Evolutionary conservation across 2,113 vertebrate species (phyloP).

Genomic region (Pollachius pollachius): DNA sequence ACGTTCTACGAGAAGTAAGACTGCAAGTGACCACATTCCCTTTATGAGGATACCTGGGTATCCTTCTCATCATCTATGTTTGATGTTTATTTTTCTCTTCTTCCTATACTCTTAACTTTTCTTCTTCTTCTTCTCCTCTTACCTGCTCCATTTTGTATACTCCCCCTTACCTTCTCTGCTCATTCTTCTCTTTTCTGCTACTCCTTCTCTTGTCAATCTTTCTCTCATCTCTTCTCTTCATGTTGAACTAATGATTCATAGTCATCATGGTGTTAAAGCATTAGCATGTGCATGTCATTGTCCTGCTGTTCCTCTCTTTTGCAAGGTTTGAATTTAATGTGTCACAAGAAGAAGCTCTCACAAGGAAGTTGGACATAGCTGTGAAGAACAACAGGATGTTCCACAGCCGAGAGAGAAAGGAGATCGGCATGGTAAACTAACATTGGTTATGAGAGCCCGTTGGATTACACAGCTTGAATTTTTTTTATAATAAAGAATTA

Average conservation of each 20-base stretch:
- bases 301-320: not conserved
- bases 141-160: not conserved
- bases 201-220: too few relatives aligned
- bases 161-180: not conserved
- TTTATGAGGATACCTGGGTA: too few relatives aligned
- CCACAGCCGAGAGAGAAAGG: constrained; percentile 83
- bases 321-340: constrained; percentile 89
- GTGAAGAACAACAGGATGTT: constrained; percentile 90
- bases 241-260: too few relatives aligned
- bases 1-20: constrained; percentile 87
- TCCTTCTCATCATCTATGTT: too few relatives aligned
- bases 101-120: not conserved
- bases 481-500: not conserved
- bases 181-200: not conserved
- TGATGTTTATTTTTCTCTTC: not conserved
- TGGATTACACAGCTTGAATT: too few relatives aligned
- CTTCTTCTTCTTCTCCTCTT: not conserved
- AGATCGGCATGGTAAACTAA: constrained; percentile 84
- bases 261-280: too few relatives aligned
- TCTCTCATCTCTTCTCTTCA: too few relatives aligned
- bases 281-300: not conserved
- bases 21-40: not conserved
- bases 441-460: not conserved
- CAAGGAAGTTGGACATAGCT: constrained; percentile 82
- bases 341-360: constrained; percentile 79